Conservation (phyloP, 2,888 invertebrate genomes). For the Sphaerophoria taeniata region DNA sequence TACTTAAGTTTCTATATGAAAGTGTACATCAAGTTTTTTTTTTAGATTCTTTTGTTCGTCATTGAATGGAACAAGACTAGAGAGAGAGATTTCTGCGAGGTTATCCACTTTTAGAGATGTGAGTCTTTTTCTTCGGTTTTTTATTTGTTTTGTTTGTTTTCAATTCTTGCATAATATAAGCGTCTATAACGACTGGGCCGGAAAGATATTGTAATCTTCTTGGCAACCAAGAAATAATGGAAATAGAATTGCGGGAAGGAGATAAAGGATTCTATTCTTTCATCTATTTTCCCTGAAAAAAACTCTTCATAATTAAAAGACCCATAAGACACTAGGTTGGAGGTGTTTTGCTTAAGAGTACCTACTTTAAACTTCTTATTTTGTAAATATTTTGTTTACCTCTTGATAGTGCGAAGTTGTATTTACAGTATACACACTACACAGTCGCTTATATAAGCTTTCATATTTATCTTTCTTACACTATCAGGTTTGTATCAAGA, state of each 20-base stretch:
- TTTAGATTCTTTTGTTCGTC: slow-evolving; percentile 19
- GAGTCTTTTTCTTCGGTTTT: slow-evolving; percentile 17
- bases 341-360: no score
- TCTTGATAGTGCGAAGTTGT: no score
- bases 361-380: no score
- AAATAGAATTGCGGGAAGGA: background rate
- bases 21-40: background rate
- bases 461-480: no score
- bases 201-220: slow-evolving; percentile 11
- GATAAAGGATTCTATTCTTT: background rate
- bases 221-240: background rate
- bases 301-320: no score
- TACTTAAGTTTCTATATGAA: background rate
- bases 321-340: no score
- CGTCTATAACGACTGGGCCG: background rate
- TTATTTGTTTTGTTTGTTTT: slow-evolving; percentile 27
- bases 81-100: slow-evolving; percentile 23
- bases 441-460: no score
- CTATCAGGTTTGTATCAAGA: no score
- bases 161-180: slow-evolving; percentile 31
- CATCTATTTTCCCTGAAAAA: no score
- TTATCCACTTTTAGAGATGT: slow-evolving; percentile 24
- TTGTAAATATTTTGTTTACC: no score
- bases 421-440: no score
- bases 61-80: slow-evolving; percentile 8